Evolutionary conservation across 2,113 vertebrate genomes (phyloP).

Genomic region (Microtus ochrogaster): DNA sequence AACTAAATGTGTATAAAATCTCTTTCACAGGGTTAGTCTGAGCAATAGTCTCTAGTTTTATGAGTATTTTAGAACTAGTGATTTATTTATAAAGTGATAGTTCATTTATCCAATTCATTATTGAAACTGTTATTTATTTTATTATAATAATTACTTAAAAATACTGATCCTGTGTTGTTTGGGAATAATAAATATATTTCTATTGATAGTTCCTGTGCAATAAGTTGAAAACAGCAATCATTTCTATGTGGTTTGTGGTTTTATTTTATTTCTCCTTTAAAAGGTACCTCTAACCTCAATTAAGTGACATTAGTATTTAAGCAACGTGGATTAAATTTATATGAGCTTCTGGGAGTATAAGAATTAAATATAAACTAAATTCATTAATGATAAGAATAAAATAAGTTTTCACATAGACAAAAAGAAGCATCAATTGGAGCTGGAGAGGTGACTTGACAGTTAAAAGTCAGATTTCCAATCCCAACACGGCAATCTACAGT

Average conservation of each 20-base stretch:
- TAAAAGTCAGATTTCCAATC: not conserved
- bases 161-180: not conserved
- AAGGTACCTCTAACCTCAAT: not conserved
- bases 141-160: not conserved
- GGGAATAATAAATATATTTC: not conserved
- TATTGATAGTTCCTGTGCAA: not conserved
- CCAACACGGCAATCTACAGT: not conserved
- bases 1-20: not conserved
- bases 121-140: not conserved
- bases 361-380: not conserved
- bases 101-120: not conserved
- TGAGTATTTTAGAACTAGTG: not conserved
- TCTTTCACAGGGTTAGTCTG: not conserved
- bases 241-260: not conserved
- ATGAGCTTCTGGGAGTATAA: not conserved
- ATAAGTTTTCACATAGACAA: not conserved
- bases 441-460: not conserved
- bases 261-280: constrained; percentile 18
- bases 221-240: not conserved
- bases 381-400: not conserved
- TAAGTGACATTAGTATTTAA: not conserved
- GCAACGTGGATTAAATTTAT: not conserved
- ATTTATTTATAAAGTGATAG: not conserved
- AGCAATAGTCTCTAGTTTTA: not conserved
- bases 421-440: not conserved